A percentile compares a stretch with the other conserved stretches of the same genome.
These are phyloP conservation scores for Clusia tigrina DNA, from an alignment of 2,888 invertebrate species.

Conservation along the genomic window DNA sequence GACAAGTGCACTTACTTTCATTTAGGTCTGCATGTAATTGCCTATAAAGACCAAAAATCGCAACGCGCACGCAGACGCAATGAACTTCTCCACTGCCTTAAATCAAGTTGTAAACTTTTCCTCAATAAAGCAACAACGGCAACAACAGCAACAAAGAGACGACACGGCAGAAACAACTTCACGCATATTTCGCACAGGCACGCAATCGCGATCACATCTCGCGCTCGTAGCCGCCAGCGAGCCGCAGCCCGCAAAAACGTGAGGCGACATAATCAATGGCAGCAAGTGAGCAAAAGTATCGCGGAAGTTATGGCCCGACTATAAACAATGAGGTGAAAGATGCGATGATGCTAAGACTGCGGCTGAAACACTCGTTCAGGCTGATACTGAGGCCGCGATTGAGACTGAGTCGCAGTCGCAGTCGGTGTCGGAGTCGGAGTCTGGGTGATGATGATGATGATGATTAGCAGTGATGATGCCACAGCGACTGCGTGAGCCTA, in stretches of 20 bases:
- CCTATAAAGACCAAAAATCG: constrained; percentile 1
- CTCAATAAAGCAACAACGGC: neutral
- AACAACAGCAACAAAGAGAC: neutral
- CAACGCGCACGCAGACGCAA: neutral
- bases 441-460: too few relatives aligned
- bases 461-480: too few relatives aligned
- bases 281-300: constrained; percentile 6
- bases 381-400: too few relatives aligned
- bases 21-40: neutral
- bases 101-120: constrained; percentile 4
- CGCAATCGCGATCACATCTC: neutral
- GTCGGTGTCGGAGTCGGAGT: too few relatives aligned
- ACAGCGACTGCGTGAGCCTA: too few relatives aligned
- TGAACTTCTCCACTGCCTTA: neutral
- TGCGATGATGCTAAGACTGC: too few relatives aligned
- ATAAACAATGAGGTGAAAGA: neutral
- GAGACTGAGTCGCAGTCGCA: too few relatives aligned
- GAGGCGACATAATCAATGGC: too few relatives aligned
- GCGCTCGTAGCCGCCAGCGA: too few relatives aligned
- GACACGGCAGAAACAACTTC: too few relatives aligned
- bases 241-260: too few relatives aligned
- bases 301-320: neutral
- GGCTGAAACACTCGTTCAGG: too few relatives aligned
- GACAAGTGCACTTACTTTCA: neutral
- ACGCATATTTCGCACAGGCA: neutral